These are phyloP conservation scores for Monomorium pharaonis DNA, from an alignment of 1,140 invertebrate genomes.

Conservation along the genomic window DNA sequence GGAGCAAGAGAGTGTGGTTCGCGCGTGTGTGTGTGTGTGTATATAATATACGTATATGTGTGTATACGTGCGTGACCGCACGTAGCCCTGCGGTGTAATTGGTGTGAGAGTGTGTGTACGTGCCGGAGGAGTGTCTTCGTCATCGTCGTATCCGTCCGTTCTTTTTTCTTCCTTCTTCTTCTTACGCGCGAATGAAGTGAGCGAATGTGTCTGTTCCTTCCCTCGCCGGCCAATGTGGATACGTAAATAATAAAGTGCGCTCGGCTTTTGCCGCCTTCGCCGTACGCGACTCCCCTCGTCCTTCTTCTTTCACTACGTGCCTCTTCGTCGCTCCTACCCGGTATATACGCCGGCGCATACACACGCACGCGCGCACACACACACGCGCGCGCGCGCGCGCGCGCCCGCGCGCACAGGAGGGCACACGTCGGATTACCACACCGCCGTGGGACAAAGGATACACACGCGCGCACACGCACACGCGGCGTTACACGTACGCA, in stretches of 20 bases:
- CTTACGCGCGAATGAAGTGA: conserved; percentile 33
- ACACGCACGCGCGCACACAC: no score
- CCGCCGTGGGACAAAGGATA: conserved; percentile 76
- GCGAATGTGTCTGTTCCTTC: background rate
- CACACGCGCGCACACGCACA: background rate
- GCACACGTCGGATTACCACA: conserved; percentile 57
- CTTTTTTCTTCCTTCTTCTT: background rate
- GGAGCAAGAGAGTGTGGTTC: background rate
- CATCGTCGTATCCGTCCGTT: conserved; percentile 19
- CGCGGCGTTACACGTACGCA: background rate
- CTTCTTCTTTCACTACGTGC: conserved; percentile 48
- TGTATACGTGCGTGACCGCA: conserved; percentile 31
- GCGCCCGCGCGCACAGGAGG: conserved; percentile 30
- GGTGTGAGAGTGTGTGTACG: conserved; percentile 12
- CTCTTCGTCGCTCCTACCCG: conserved; percentile 47
- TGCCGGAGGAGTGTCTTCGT: conserved; percentile 23
- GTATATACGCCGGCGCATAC: no score
- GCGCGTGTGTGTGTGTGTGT: background rate
- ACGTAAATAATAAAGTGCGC: conserved; percentile 56
- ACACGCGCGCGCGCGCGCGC: no score
- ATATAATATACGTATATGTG: no score
- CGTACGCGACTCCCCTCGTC: conserved; percentile 45
- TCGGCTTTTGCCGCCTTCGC: conserved; percentile 54
- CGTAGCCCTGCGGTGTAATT: conserved; percentile 7
- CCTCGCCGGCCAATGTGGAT: conserved; percentile 48